Conservation (phyloP, 2,888 invertebrate species). For the Oligia strigilis region DNA sequence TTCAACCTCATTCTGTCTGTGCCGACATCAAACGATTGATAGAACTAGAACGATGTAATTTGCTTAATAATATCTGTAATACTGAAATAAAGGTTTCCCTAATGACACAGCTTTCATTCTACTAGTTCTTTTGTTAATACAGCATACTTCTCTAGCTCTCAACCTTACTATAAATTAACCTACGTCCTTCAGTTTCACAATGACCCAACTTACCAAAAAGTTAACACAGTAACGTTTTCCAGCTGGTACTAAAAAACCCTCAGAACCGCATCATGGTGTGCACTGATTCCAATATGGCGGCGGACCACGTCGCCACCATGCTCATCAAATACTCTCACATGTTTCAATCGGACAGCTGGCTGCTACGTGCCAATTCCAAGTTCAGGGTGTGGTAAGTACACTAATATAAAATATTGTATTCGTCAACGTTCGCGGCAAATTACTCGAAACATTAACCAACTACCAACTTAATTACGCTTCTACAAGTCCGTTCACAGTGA, state of each 20-base stretch:
- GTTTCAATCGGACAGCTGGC: slow-evolving; percentile 67
- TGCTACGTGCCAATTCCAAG: slow-evolving; percentile 80
- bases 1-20: neutral
- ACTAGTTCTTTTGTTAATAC: neutral
- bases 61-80: neutral
- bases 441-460: neutral
- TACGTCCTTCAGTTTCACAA: neutral
- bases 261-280: slow-evolving; percentile 80
- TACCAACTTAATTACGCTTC: neutral
- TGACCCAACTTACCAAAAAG: neutral
- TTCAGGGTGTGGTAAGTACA: slow-evolving; percentile 78
- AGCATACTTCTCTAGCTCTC: neutral
- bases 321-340: slow-evolving; percentile 74
- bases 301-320: slow-evolving; percentile 82
- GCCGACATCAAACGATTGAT: neutral
- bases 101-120: neutral
- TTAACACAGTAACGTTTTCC: slow-evolving; percentile 22
- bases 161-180: neutral
- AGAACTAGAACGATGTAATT: neutral
- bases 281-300: slow-evolving; percentile 86
- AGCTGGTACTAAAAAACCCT: slow-evolving; percentile 72
- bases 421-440: neutral
- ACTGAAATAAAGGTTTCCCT: neutral
- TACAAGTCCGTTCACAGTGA: neutral
- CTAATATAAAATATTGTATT: neutral